These are phyloP conservation scores for Eulemur coronatus DNA, from an alignment of 2,797 vertebrate species.

Conservation along the genomic window DNA sequence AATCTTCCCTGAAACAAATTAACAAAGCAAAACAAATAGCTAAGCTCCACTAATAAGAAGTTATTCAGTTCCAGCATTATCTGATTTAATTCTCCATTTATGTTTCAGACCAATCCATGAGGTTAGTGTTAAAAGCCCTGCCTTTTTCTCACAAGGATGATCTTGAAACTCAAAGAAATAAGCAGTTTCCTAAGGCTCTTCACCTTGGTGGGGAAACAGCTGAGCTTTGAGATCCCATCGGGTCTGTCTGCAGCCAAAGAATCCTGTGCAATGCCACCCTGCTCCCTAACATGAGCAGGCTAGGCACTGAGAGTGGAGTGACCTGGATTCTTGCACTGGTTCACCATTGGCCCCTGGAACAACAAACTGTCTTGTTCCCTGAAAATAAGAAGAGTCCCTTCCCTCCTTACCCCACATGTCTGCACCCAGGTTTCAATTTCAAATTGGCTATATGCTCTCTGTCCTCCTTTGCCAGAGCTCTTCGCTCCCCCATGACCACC, in stretches of 20 bases:
- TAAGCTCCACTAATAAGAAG: background rate
- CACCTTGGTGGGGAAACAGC: fast-evolving
- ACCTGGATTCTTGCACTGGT: background rate
- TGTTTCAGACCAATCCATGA: background rate
- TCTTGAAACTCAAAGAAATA: background rate
- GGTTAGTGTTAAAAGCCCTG: background rate
- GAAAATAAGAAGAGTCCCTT: background rate
- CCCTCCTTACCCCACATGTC: background rate
- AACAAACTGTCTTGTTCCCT: background rate
- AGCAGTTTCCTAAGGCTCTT: background rate
- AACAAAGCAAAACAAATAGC: background rate
- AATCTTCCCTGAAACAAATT: background rate
- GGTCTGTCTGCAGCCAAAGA: background rate
- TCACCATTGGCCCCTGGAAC: fast-evolving
- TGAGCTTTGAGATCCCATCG: background rate
- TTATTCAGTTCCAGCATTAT: background rate
- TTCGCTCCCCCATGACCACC: fast-evolving
- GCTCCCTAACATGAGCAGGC: background rate
- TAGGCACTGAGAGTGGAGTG: background rate
- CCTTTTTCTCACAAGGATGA: background rate
- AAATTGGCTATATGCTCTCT: background rate
- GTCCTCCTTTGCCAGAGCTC: background rate
- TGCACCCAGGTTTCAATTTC: background rate
- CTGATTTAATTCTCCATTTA: background rate
- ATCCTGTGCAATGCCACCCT: background rate